Evolutionary conservation across 1,140 invertebrate species (phyloP), one percentile per base, ranked within the genome.

Genomic region (Pteromalus puparum): DNA sequence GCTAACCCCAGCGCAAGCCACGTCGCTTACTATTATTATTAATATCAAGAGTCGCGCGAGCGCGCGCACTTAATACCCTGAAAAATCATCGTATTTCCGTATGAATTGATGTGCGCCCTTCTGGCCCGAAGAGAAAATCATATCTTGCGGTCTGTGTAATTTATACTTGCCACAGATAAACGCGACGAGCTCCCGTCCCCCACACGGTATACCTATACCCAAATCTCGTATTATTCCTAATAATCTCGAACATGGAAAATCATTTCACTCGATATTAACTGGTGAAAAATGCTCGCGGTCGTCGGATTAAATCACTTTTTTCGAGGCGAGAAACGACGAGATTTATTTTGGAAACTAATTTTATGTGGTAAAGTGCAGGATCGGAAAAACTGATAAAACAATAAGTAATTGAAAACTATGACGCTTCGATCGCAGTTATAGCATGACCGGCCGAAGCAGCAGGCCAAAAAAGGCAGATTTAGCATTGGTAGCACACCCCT

Each of bases 1-100:
- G 13, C 79, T 68, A 81, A 78, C 85, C 61, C 21, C 38, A n/a
- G 34, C 73, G 75, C 75, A 24, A 53, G 53, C 77, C 18, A 85
- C 85, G 84, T 86, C 79, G 86, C 87, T 81, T 88, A 89, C 86
- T 89, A 89, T 90, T 90, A 87, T 91, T 91, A 91, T 91, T 90
- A 91, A 91, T 91, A 89, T 87, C 85, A 91, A 90, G 90, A 90
- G 88, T 91, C 88, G 87, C 77, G 83, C 82, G 86, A 88, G 89
- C 88, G 87, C 77, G 83, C 83, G 86, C 88, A 90, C 88, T 91
- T 91, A 91, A 90, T 90, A 90, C 88, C 86, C 86, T 87, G 88
- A 89, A 86, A 90, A 90, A 91, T 90, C 88, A 88, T 87, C 87
- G 88, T 84, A 88, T 89, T 90, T 89, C 88, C 87, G 87, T 89